A percentile compares a stretch with the other conserved stretches of the same genome.
Conservation (phyloP, 2,888 invertebrate genomes). For the Pseudococcus jackbeardsleyi region DNA sequence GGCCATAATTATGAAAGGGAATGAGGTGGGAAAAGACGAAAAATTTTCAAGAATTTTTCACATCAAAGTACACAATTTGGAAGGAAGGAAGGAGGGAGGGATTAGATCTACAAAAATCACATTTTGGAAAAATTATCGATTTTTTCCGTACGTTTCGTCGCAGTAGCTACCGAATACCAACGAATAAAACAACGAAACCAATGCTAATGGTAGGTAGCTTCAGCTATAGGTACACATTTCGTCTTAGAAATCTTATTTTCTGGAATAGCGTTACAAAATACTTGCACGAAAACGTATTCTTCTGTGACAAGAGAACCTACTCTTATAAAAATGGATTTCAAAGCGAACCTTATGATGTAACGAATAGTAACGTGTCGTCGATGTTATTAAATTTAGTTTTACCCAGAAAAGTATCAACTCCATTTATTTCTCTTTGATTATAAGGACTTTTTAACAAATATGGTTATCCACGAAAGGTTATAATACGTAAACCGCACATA, state of each 20-base stretch:
- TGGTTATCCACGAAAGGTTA: neutral
- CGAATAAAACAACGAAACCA: neutral
- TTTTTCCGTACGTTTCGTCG: neutral
- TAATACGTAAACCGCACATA: neutral
- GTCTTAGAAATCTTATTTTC: neutral
- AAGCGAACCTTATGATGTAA: constrained; percentile 40
- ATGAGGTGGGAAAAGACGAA: no score
- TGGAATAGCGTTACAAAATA: neutral
- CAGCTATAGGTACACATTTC: neutral
- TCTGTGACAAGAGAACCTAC: constrained; percentile 12
- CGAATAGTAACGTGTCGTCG: constrained; percentile 36
- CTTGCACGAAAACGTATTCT: constrained; percentile 5
- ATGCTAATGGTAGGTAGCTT: neutral
- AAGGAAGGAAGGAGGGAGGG: no score
- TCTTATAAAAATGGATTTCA: constrained; percentile 57
- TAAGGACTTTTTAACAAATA: constrained; percentile 45
- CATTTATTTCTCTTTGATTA: constrained; percentile 57
- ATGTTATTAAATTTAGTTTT: constrained; percentile 58
- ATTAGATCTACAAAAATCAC: no score
- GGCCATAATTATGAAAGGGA: no score
- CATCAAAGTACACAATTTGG: no score
- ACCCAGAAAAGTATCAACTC: constrained; percentile 7
- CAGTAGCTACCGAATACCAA: neutral
- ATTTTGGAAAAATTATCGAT: neutral
- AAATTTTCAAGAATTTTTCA: no score